Evolutionary conservation across 2,113 vertebrate species (phyloP), one percentile per base, ranked within the genome.

Genomic region (Pterocles burchelli): DNA sequence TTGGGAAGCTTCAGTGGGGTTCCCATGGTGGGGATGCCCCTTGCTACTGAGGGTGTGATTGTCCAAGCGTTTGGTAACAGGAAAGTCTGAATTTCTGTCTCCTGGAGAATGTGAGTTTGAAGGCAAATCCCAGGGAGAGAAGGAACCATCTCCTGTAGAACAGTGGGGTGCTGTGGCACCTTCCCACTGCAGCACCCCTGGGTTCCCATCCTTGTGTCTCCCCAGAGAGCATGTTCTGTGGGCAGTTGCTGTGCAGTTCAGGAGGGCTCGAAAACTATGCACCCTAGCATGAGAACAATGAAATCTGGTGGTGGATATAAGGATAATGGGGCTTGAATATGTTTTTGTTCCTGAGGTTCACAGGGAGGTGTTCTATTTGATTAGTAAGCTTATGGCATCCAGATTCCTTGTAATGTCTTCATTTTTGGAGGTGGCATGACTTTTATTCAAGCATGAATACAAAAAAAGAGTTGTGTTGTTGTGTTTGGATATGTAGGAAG

Each of bases 191-290:
- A 38, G 7, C 7, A 57, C 2, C 9, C 2, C 29, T 31, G 10
- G 8, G 2, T 59, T 80, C 13, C 45, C 10, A 26, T 51, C 13
- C 24, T 65, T 3, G 0, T 38, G 28, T 6, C 19, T 61, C 5
- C 8, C 33, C 5, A 5, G 31, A 29, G 36, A 71, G 5, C 0
- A 1, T 7, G 7, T 43, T 15, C 26, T 67, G 3, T 33, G 46
- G 8, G 21, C 26, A 65, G 20, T 2, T 9, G 7, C 5, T 33
- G 31, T 63, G 24, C 45, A 77, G n/a, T 45, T 84, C 51, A 45
- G 43, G 11, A 80, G 26, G 29, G 2, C 38, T 85, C 80, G 24
- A 36, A 84, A 73, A 19, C 13, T 58, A 6, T 34, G 3, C 17
- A 81, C 3, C 4, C 16, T 41, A 18, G 13, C 7, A 48, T 22